These are phyloP conservation scores for Drosophila greeni DNA, from an alignment of 2,888 invertebrate genomes.

Conservation along the genomic window DNA sequence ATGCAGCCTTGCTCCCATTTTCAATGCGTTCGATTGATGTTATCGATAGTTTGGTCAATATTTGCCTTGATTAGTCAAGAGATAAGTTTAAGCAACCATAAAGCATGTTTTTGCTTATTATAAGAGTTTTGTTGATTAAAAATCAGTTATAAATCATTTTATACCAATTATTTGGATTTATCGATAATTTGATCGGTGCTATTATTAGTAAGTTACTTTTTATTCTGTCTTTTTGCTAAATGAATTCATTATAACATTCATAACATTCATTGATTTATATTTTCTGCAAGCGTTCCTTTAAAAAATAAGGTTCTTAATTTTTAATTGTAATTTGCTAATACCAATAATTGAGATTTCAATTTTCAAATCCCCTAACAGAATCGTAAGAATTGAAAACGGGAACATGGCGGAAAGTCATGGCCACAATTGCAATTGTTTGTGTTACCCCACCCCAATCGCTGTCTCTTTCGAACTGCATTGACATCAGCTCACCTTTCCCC, in stretches of 20 bases:
- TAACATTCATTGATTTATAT: background rate
- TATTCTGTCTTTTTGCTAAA: background rate
- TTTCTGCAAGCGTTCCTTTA: background rate
- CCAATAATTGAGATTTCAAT: no score
- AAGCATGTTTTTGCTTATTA: background rate
- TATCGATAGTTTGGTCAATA: conserved; percentile 6
- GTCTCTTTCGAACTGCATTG: conserved; percentile 30
- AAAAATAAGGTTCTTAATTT: background rate
- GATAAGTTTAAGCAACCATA: background rate
- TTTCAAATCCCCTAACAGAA: no score
- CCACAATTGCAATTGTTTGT: conserved; percentile 16
- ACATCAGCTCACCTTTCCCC: conserved; percentile 17
- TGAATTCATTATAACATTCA: no score
- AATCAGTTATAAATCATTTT: background rate
- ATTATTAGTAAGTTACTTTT: no score
- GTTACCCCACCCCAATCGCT: conserved; percentile 8
- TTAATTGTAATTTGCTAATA: no score
- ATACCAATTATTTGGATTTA: background rate
- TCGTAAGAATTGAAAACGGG: conserved; percentile 11
- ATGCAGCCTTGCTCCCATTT: conserved; percentile 30
- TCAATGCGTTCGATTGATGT: conserved; percentile 5
- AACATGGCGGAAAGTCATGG: conserved; percentile 14
- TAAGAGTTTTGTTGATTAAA: background rate
- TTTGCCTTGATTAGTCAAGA: background rate
- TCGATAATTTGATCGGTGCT: background rate